These are phyloP conservation scores for Rhynchonema sp. DNA, from an alignment of 2,888 invertebrate species.

Conservation along the genomic window DNA sequence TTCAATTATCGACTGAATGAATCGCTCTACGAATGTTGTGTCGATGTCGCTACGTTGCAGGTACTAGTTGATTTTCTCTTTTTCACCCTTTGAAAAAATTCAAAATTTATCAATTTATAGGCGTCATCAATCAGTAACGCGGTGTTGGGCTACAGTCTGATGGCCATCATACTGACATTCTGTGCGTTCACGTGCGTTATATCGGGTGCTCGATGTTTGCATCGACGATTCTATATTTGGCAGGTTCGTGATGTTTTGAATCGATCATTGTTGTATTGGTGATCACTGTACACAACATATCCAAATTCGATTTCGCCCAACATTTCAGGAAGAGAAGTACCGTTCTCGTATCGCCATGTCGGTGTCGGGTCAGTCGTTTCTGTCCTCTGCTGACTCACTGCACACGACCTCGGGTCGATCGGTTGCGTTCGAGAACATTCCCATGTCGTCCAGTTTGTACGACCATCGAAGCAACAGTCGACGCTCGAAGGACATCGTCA, in stretches of 20 bases:
- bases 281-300: too few relatives aligned
- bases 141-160: background rate
- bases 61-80: too few relatives aligned
- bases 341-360: conserved; percentile 4
- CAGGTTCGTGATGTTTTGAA: too few relatives aligned
- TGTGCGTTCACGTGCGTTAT: background rate
- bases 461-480: background rate
- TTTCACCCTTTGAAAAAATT: too few relatives aligned
- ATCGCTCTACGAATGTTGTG: conserved; percentile 4
- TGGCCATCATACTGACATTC: background rate
- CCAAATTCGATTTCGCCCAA: too few relatives aligned
- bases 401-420: background rate
- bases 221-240: conserved; percentile 7
- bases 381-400: conserved; percentile 2
- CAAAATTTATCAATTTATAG: too few relatives aligned
- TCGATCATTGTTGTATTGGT: too few relatives aligned
- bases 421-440: conserved; percentile 4
- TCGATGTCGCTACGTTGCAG: conserved; percentile 1
- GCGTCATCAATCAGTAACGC: background rate
- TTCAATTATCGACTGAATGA: background rate
- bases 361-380: conserved; percentile 6
- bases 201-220: conserved; percentile 3
- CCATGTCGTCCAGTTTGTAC: background rate
- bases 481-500: background rate
- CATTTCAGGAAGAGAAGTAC: conserved; percentile 6